These are phyloP conservation scores for Glomeris maerens DNA, from an alignment of 1,140 invertebrate genomes.

Conservation along the genomic window DNA sequence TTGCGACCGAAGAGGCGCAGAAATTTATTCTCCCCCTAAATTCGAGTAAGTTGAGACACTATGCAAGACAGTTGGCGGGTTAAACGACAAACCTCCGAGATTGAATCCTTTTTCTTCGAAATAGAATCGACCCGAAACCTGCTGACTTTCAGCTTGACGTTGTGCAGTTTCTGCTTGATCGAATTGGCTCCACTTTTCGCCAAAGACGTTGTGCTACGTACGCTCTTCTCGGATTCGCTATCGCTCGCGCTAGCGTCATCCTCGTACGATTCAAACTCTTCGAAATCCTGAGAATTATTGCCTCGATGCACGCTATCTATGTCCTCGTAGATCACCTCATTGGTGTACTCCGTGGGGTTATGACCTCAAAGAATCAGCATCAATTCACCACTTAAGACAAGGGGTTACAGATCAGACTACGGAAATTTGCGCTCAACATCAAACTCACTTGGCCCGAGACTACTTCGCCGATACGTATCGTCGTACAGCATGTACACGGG, in stretches of 20 bases:
- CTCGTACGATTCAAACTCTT: conserved; percentile 4
- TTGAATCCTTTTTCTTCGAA: not conserved
- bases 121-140: not conserved
- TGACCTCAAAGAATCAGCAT: too few relatives aligned
- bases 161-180: conserved; percentile 3
- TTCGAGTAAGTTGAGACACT: conserved; percentile 19
- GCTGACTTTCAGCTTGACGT: conserved; percentile 7
- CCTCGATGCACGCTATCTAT: too few relatives aligned
- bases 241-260: too few relatives aligned
- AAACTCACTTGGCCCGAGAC: too few relatives aligned
- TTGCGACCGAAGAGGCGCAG: conserved; percentile 15
- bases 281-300: conserved; percentile 1
- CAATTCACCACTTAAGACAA: too few relatives aligned
- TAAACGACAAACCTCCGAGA: too few relatives aligned
- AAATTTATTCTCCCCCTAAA: conserved; percentile 17
- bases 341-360: too few relatives aligned
- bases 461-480: conserved; percentile 19
- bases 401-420: too few relatives aligned
- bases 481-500: conserved; percentile 25
- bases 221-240: conserved; percentile 7
- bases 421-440: too few relatives aligned
- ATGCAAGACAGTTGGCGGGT: not conserved
- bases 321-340: conserved; percentile 12
- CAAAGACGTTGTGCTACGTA: too few relatives aligned
- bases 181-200: conserved; percentile 3